phyloP scores from a whole-genome alignment of 2,113 vertebrate genomes.

The Gymnarchus niloticus region DNA sequence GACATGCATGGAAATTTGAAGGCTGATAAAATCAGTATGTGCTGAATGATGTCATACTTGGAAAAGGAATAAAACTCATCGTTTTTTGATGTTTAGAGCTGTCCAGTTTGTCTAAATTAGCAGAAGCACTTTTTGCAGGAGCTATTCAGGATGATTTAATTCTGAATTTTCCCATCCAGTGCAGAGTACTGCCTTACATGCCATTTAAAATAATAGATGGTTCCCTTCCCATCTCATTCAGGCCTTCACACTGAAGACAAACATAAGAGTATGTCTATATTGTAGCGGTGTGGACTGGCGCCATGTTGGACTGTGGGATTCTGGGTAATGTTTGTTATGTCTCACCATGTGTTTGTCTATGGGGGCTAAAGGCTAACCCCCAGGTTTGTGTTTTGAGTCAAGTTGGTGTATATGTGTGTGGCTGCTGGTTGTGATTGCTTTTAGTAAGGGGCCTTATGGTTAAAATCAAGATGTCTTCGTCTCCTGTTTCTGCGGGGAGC shows the following conservation, averaged over 20 bases:
- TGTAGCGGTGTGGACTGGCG: too few relatives aligned
- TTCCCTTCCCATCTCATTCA: background rate
- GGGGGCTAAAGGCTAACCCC: too few relatives aligned
- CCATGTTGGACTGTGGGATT: too few relatives aligned
- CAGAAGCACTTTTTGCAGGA: conserved; percentile 6
- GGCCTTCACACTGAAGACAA: background rate
- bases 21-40: conserved; percentile 1
- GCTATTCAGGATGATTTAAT: background rate
- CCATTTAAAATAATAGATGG: background rate
- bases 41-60: background rate
- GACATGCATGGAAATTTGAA: background rate
- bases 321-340: too few relatives aligned
- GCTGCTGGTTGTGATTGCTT: too few relatives aligned
- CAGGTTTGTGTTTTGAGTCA: too few relatives aligned
- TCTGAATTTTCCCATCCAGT: background rate
- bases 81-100: conserved; percentile 1
- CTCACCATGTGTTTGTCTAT: too few relatives aligned
- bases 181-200: background rate
- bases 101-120: conserved; percentile 20
- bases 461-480: too few relatives aligned
- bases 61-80: background rate
- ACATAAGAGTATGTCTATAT: background rate
- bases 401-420: too few relatives aligned
- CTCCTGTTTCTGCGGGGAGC: too few relatives aligned
- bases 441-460: too few relatives aligned